Base-by-base conservation (phyloP, 1,140 invertebrate genomes). In the Anadara kagoshimensis region DNA sequence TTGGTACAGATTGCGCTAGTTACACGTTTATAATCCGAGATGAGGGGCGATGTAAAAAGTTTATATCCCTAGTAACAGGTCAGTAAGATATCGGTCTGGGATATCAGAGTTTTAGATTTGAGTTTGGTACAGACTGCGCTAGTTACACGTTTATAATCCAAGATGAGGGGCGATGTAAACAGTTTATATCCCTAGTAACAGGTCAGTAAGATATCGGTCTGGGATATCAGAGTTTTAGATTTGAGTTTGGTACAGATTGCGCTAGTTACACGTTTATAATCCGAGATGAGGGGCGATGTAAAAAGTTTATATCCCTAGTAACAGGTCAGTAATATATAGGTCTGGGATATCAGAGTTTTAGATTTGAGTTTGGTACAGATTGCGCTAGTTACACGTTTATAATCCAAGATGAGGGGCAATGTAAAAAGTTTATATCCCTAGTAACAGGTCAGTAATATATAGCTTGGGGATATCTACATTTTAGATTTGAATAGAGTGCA, bases 301-400 rank as follows among this genome's bases (percentile, higher is more conserved):
- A 83, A 54, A 49, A 75, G 22, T 86, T 86, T 71, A 59, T 83
- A 0, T 78, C 76, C 12, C 29, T 81, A 36, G 29, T 3, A 36
- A 36, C 29, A 36, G 2, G 29, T 36, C 29, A 36, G 29, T 36
- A 7, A 36, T 84, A 86, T 66, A 79, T 85, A 5, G 86, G 84
- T 3, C 73, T 85, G 14, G 83, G 82, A 3, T 75, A 85, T 57
- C 86, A 87, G 76, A 83, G 78, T 59, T 59, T 86, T 8, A 58
- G 86, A 12, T 68, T 87, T 45, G 86, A 87, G 79, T 87, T 86
- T 72, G 67, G 65, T n/a, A 83, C 84, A n/a, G 82, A 83, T 26
- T 85, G 84, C 69, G 83, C 84, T 29, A 83, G 85, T 69, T 87
- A 79, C 69, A 82, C 82, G 3, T 80, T 86, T 45, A 26, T 86